phyloP scores from a whole-genome alignment of 2,888 invertebrate genomes.

The Chymomyza procnemis region DNA sequence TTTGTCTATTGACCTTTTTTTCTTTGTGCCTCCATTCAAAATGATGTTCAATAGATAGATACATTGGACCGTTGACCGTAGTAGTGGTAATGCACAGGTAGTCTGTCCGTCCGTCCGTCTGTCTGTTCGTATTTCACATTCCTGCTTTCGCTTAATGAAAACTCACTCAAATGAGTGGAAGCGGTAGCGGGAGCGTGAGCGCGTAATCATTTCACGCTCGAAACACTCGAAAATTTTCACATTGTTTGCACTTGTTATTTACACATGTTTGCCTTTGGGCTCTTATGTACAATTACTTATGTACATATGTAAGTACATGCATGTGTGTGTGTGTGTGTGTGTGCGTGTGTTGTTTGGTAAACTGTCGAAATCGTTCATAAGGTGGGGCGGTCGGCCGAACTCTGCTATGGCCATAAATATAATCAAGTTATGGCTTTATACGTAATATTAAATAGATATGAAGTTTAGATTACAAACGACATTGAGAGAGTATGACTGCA shows the following conservation, averaged over 20 bases:
- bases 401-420: background rate
- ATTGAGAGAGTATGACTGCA: constrained; percentile 38
- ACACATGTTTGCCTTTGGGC: constrained; percentile 45
- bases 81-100: background rate
- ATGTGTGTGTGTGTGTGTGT: background rate
- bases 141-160: constrained; percentile 1
- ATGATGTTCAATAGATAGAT: constrained; percentile 32
- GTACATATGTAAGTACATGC: background rate
- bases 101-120: background rate
- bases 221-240: constrained; percentile 28
- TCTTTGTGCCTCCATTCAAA: constrained; percentile 39
- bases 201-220: constrained; percentile 20
- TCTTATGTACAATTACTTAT: background rate
- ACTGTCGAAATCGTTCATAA: background rate
- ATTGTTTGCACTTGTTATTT: constrained; percentile 52
- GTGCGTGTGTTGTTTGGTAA: background rate
- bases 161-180: constrained; percentile 12
- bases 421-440: constrained; percentile 12
- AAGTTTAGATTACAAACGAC: constrained; percentile 43
- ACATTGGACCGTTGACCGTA: no score
- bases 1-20: constrained; percentile 66
- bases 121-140: no score
- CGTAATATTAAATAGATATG: constrained; percentile 38
- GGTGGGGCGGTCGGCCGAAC: background rate
- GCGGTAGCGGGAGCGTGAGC: no score